These are phyloP conservation scores for Ovis aries DNA, from an alignment of 2,113 vertebrate genomes.

Conservation along the genomic window ARS-UI_Ramb_v3.0 NC_056057.1:87840501-87841000, in stretches of 20 bases:
- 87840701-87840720: slow-evolving; percentile 59
- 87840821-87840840: slow-evolving; percentile 85
- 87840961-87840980: slow-evolving; percentile 84
- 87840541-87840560: slow-evolving; percentile 89
- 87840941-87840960: slow-evolving; percentile 85
- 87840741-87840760: slow-evolving; percentile 78
- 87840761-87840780: slow-evolving; percentile 80
- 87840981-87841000: slow-evolving; percentile 87
- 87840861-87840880: slow-evolving; percentile 87
- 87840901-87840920: slow-evolving; percentile 90
- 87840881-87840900: slow-evolving; percentile 90
- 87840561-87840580: slow-evolving; percentile 84
- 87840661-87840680: slow-evolving; percentile 76
- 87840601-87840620: slow-evolving; percentile 85
- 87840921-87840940: slow-evolving; percentile 94
- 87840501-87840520: slow-evolving; percentile 85
- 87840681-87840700: slow-evolving; percentile 53
- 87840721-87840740: slow-evolving; percentile 77
- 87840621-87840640: slow-evolving; percentile 86
- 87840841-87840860: slow-evolving; percentile 90
- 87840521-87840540: slow-evolving; percentile 85
- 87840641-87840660: slow-evolving; percentile 82
- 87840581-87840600: slow-evolving; percentile 91
- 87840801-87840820: slow-evolving; percentile 59
- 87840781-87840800: slow-evolving; percentile 62